Evolutionary conservation across 2,888 invertebrate genomes (phyloP).

Genomic region (Platynereis dumerilii): DNA sequence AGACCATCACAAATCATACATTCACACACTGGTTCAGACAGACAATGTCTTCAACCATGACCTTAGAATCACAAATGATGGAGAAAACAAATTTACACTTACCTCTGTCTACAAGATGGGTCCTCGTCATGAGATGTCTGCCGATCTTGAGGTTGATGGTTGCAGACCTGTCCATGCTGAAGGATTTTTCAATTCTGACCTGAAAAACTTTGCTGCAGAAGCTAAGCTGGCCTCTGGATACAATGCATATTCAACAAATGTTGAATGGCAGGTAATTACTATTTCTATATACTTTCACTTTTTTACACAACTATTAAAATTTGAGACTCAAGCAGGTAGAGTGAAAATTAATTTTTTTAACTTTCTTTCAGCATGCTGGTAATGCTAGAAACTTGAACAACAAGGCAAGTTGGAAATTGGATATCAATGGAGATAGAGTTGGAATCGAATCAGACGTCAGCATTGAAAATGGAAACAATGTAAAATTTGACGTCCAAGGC

Average conservation of each 20-base stretch:
- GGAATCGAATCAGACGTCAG: not conserved
- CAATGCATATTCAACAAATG: constrained; percentile 8
- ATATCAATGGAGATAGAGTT: not conserved
- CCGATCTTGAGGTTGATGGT: constrained; percentile 9
- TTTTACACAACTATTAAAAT: too few relatives aligned
- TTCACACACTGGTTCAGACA: constrained; percentile 13
- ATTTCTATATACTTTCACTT: too few relatives aligned
- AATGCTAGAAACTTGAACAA: not conserved
- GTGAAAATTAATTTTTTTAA: too few relatives aligned
- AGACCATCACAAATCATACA: not conserved
- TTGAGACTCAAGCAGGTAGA: not conserved
- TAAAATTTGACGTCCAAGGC: too few relatives aligned
- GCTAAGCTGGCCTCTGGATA: constrained; percentile 1
- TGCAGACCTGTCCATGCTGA: not conserved
- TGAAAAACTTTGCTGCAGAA: constrained; percentile 12
- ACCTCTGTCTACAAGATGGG: constrained; percentile 10
- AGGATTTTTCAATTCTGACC: constrained; percentile 9
- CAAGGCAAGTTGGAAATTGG: constrained; percentile 6
- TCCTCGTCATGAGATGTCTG: constrained; percentile 13
- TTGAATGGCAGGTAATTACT: constrained; percentile 4
- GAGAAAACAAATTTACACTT: constrained; percentile 1
- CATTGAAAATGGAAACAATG: not conserved
- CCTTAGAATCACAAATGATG: not conserved
- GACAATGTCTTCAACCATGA: constrained; percentile 14
- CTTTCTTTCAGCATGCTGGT: not conserved